Conservation (phyloP, 1,140 invertebrate genomes). For the Cydia fagiglandana region DNA sequence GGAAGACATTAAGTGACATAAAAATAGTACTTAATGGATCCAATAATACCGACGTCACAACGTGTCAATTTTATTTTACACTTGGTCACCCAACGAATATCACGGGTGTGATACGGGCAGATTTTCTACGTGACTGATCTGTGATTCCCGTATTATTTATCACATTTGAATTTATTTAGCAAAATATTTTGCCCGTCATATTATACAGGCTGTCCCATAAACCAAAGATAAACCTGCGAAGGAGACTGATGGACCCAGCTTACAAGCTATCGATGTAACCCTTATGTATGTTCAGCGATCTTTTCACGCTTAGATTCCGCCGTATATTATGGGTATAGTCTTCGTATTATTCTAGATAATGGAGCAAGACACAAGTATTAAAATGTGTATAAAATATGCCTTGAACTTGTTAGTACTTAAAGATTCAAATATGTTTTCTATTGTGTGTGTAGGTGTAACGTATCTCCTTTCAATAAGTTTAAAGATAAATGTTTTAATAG, state of each 20-base stretch:
- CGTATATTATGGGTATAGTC: too few species aligned
- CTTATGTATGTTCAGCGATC: not conserved
- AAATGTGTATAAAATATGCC: too few species aligned
- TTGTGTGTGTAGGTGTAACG: too few species aligned
- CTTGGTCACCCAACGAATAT: constrained; percentile 44
- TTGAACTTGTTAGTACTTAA: too few species aligned
- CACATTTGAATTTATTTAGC: constrained; percentile 15
- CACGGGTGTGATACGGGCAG: constrained; percentile 39
- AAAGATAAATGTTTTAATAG: too few species aligned
- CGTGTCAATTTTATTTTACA: constrained; percentile 51
- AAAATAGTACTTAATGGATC: not conserved
- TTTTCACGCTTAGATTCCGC: not conserved
- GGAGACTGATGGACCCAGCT: not conserved
- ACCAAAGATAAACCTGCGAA: not conserved
- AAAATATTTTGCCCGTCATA: constrained; percentile 3
- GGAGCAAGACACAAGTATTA: too few species aligned
- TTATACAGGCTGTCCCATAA: not conserved
- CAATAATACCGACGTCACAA: constrained; percentile 35
- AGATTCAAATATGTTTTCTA: too few species aligned
- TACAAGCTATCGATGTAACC: not conserved
- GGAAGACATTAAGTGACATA: not conserved
- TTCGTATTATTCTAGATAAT: too few species aligned
- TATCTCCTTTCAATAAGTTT: too few species aligned
- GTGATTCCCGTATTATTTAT: constrained; percentile 33
- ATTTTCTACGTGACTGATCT: constrained; percentile 30